Conservation (phyloP, 2,797 vertebrate species). For the Eutrigla gurnardus region DNA sequence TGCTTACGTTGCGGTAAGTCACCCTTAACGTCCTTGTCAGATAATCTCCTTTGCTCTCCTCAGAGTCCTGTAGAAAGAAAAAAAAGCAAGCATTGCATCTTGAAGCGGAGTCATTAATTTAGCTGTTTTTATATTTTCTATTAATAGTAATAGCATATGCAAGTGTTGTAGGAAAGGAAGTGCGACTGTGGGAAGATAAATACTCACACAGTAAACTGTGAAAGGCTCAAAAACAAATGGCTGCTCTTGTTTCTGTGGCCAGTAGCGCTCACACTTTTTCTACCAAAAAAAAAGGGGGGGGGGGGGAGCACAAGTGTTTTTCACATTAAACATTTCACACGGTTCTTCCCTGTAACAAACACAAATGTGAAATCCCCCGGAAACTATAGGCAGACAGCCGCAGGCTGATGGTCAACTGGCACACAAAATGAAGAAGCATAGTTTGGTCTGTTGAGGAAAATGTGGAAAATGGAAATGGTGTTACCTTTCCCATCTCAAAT, state of each 20-base stretch:
- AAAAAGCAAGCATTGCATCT: neutral
- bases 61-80: slow-evolving; percentile 84
- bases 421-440: neutral
- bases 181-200: slow-evolving; percentile 33
- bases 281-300: slow-evolving; percentile 57
- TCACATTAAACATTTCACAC: neutral
- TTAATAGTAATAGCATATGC: neutral
- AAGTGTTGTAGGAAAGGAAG: slow-evolving; percentile 34
- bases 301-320: neutral
- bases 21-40: slow-evolving; percentile 87
- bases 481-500: slow-evolving; percentile 98
- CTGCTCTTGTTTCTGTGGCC: slow-evolving; percentile 83
- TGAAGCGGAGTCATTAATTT: neutral
- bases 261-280: slow-evolving; percentile 98
- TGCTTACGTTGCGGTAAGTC: slow-evolving; percentile 81
- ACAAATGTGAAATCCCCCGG: neutral
- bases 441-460: neutral
- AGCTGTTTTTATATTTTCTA: neutral
- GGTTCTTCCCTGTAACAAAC: neutral
- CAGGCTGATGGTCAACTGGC: neutral
- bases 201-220: slow-evolving; percentile 90
- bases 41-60: slow-evolving; percentile 90
- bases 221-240: slow-evolving; percentile 87
- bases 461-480: neutral
- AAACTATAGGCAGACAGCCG: neutral